A percentile compares a stretch with the other conserved stretches of the same genome.
Conservation (phyloP, 1,140 invertebrate species). For the Venturia canescens region DNA sequence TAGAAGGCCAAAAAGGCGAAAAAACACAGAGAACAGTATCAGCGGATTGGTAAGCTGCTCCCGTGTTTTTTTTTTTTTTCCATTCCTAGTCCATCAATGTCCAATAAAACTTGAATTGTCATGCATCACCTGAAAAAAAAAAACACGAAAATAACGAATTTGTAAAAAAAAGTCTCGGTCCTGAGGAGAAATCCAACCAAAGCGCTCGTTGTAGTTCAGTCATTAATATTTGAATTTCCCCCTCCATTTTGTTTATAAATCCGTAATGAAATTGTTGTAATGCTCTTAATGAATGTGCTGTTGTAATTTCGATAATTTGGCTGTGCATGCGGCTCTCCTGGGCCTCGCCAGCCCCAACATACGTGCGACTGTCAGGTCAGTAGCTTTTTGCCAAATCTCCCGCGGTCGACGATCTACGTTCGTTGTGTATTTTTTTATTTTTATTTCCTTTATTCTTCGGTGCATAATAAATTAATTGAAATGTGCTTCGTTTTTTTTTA, state of each 20-base stretch:
- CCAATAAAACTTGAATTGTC: slow-evolving; percentile 17
- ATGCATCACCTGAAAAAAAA: slow-evolving; percentile 20
- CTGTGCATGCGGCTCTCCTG: slow-evolving; percentile 80
- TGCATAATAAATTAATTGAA: too few species aligned
- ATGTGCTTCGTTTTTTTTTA: too few species aligned
- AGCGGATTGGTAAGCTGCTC: slow-evolving; percentile 88
- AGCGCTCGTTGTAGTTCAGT: background rate
- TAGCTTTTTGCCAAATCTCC: slow-evolving; percentile 59
- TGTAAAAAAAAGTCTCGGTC: background rate
- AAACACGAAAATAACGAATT: slow-evolving; percentile 12
- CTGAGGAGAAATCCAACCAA: background rate
- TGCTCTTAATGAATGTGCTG: slow-evolving; percentile 57
- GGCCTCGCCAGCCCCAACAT: slow-evolving; percentile 76
- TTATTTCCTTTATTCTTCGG: slow-evolving; percentile 28
- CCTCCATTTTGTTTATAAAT: background rate
- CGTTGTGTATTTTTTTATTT: slow-evolving; percentile 8
- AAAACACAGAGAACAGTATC: slow-evolving; percentile 87
- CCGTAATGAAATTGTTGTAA: slow-evolving; percentile 28
- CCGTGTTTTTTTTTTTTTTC: slow-evolving; percentile 50
- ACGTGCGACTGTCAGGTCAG: slow-evolving; percentile 73
- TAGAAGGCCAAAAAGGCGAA: slow-evolving; percentile 82
- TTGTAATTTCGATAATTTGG: slow-evolving; percentile 74
- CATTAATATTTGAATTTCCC: background rate
- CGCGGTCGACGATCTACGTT: background rate
- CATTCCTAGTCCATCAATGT: slow-evolving; percentile 36